phyloP scores from a whole-genome alignment of 2,797 vertebrate genomes.

The Amblyraja radiata region DNA sequence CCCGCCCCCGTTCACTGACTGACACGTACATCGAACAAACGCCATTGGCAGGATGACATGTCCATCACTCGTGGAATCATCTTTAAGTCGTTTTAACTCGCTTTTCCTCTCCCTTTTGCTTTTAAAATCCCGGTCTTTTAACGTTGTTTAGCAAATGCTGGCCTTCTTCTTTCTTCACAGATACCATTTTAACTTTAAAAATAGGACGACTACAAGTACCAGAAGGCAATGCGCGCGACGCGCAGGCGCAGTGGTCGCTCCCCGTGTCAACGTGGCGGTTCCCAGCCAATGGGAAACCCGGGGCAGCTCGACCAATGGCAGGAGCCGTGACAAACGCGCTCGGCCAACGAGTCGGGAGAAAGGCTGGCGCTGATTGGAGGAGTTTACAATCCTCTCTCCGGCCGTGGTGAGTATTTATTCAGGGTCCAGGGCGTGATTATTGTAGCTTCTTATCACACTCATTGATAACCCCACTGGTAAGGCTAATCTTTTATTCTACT shows the following conservation, averaged over 20 bases:
- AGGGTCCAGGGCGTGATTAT: neutral
- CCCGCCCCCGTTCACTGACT: neutral
- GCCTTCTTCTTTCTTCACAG: conserved; percentile 33
- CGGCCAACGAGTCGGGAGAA: neutral
- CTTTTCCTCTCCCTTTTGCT: neutral
- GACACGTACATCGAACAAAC: neutral
- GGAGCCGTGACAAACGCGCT: neutral
- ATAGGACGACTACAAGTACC: neutral
- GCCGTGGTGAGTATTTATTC: neutral
- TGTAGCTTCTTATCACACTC: neutral
- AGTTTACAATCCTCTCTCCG: too few relatives aligned
- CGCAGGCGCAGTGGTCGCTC: neutral
- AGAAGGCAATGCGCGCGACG: neutral
- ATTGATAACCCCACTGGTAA: neutral
- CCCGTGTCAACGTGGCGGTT: conserved; percentile 74
- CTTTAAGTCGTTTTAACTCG: neutral
- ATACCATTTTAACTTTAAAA: neutral
- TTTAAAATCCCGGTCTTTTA: neutral
- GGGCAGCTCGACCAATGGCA: neutral
- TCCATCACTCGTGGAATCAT: neutral
- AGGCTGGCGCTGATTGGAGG: neutral
- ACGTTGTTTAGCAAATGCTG: neutral
- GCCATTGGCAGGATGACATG: neutral
- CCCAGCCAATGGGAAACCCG: conserved; percentile 53
- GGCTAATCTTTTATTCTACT: neutral